Conservation (phyloP, 2,113 vertebrate genomes). For the Dicentrarchus labrax region DNA sequence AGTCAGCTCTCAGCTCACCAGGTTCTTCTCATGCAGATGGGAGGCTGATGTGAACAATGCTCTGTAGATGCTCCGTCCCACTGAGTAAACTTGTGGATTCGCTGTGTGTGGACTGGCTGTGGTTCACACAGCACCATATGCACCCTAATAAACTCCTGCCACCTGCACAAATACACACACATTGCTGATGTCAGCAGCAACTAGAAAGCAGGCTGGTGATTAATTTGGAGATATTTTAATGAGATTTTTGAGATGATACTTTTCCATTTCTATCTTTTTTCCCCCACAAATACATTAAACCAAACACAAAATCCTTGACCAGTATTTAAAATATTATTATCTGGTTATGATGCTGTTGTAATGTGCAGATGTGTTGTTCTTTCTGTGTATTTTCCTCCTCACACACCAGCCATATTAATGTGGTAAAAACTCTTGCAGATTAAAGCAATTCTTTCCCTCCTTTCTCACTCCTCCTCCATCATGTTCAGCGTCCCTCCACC, state of each 20-base stretch:
- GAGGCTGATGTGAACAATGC: slow-evolving; percentile 30
- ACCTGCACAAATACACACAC: slow-evolving; percentile 21
- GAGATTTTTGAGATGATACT: background rate
- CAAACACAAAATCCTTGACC: background rate
- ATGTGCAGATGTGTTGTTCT: slow-evolving; percentile 3
- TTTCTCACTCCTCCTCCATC: slow-evolving; percentile 22
- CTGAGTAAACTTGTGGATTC: slow-evolving; percentile 37
- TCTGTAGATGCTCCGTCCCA: slow-evolving; percentile 31
- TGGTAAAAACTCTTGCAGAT: slow-evolving; percentile 18
- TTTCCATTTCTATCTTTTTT: background rate
- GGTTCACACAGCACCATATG: slow-evolving; percentile 1
- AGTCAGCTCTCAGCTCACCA: slow-evolving; percentile 34
- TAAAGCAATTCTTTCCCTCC: background rate
- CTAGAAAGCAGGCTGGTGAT: background rate
- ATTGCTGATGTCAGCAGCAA: background rate
- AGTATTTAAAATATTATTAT: background rate
- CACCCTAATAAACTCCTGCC: background rate
- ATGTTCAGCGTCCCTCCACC: slow-evolving; percentile 35
- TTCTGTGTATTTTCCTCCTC: background rate
- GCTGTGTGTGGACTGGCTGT: background rate
- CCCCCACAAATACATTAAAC: background rate
- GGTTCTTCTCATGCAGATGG: slow-evolving; percentile 50
- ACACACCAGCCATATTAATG: slow-evolving; percentile 10
- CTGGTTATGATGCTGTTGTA: background rate
- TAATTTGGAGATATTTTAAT: background rate